Conservation (phyloP, 1,140 invertebrate genomes). For the Babylonia areolata region DNA sequence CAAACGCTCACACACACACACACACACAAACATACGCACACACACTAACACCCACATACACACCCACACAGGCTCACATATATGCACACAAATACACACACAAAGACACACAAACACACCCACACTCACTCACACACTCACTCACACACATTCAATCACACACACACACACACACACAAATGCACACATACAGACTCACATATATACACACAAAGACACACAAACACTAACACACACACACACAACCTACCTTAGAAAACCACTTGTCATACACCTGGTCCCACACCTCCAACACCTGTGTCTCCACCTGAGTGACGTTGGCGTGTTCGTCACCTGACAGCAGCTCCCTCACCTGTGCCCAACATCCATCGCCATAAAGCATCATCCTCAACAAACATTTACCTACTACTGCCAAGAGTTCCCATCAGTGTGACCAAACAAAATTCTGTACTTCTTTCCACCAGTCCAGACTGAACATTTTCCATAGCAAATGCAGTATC, state of each 20-base stretch:
- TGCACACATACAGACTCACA: neutral
- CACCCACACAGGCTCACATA: too few relatives aligned
- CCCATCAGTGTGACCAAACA: too few relatives aligned
- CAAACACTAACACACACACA: neutral
- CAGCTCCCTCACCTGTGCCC: constrained; percentile 62
- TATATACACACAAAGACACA: neutral
- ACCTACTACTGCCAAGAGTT: too few relatives aligned
- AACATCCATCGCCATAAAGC: too few relatives aligned
- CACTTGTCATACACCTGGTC: constrained; percentile 88
- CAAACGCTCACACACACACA: constrained; percentile 13
- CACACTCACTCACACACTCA: constrained; percentile 4
- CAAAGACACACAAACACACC: neutral
- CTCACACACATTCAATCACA: neutral
- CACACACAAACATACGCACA: too few relatives aligned
- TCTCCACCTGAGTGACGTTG: constrained; percentile 90
- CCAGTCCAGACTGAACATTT: too few relatives aligned
- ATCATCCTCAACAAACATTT: too few relatives aligned
- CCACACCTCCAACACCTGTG: constrained; percentile 89
- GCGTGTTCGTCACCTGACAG: constrained; percentile 79
- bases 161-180: neutral
- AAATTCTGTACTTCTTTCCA: too few relatives aligned
- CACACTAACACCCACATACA: too few relatives aligned
- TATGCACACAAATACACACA: too few relatives aligned
- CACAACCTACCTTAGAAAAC: constrained; percentile 38
- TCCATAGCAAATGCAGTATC: too few relatives aligned